Evolutionary conservation across 2,113 vertebrate species (phyloP), one percentile per base, ranked within the genome.

Genomic region (Hippocampus mohnikei): DNA sequence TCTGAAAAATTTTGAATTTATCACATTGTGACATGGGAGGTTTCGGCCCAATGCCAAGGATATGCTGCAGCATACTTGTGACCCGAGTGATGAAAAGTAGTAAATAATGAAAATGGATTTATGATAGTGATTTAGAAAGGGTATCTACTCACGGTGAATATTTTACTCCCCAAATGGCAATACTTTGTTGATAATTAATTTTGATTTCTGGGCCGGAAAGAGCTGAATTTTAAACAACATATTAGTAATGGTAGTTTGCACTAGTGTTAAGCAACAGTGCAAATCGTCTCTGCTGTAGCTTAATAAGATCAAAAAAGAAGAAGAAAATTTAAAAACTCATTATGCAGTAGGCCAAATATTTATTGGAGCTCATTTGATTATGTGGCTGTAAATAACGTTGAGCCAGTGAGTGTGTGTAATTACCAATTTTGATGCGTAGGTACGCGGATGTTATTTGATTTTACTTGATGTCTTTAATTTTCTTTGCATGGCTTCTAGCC

Each of bases 401-500:
- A 33, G 58, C 27, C 27, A 29, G 27, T 18, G 15, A 60, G 58
- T 18, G 58, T 29, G 27, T 23, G 13, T 33, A 60, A 60, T 33
- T 29, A 20, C 27, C 25, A 18, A 29, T 60, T 60, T 60, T 33
- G 2, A 60, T 33, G 29, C 9, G 25, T 3, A 25, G 23, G 0
- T n/a, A 55, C 3, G 52, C 6, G 11, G 4, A 62, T 27, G 72
- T 40, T 75, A 48, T 53, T 53, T 72, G 60, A 66, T 77, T 58
- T 73, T 23, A 69, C 59, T 74, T 42, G 67, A 18, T 46, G 25
- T 27, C 21, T 23, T 64, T 42, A 40, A 15, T 42, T 44, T 65
- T 18, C 27, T 25, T 46, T 46, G 7, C 67, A 66, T 40, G 37
- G 65, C 20, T 11, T 55, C 60, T 27, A 60, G 73, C 15, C 23